These are phyloP conservation scores for Diadegma fenestrale DNA, from an alignment of 2,888 invertebrate species.

Conservation along the genomic window DNA sequence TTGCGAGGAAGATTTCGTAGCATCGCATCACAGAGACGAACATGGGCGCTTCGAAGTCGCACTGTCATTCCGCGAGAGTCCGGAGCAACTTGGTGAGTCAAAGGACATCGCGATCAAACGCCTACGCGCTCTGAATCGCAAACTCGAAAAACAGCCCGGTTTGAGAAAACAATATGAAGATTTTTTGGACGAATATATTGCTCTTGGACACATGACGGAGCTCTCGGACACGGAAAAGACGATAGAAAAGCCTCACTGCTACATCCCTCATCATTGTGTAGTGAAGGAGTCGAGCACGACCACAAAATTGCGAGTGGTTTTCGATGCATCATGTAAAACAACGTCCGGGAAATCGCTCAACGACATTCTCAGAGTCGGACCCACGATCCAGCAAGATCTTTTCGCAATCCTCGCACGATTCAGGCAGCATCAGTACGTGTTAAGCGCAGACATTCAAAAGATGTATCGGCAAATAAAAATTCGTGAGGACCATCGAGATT, in stretches of 20 bases:
- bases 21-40: constrained; percentile 5
- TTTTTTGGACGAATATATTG: constrained; percentile 20
- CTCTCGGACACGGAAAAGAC: constrained; percentile 10
- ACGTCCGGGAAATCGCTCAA: constrained; percentile 71
- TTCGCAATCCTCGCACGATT: constrained; percentile 55
- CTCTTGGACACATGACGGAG: constrained; percentile 7
- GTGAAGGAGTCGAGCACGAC: constrained; percentile 13
- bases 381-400: constrained; percentile 59
- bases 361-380: constrained; percentile 70
- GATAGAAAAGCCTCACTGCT: constrained; percentile 12
- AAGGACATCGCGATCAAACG: constrained; percentile 10
- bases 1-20: constrained; percentile 25
- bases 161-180: not conserved
- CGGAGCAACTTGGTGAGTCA: constrained; percentile 13
- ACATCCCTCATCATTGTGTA: constrained; percentile 4
- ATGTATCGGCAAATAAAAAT: constrained; percentile 72
- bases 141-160: not conserved
- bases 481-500: constrained; percentile 57
- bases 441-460: constrained; percentile 74
- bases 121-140: constrained; percentile 20
- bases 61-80: constrained; percentile 21
- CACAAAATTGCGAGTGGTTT: constrained; percentile 69
- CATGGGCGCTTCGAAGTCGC: constrained; percentile 23
- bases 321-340: constrained; percentile 24
- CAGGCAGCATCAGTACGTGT: constrained; percentile 47